Conservation (phyloP, 2,797 vertebrate genomes). For the Sebastes cheni region DNA sequence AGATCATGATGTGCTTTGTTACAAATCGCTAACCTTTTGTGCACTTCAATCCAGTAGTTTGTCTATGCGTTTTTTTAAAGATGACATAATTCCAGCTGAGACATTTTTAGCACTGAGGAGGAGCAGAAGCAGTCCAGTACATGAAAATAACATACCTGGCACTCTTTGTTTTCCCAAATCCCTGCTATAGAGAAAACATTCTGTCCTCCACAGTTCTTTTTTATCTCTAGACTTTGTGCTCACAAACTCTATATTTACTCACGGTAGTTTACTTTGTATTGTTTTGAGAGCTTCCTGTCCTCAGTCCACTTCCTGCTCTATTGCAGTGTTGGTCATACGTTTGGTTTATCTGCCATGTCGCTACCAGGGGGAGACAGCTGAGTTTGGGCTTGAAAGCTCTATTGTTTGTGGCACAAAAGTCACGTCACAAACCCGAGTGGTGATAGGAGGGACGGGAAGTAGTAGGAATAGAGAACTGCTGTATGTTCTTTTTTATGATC, state of each 20-base stretch:
- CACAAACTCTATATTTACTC: constrained; percentile 69
- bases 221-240: constrained; percentile 22
- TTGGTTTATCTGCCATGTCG: constrained; percentile 10
- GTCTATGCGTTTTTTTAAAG: neutral
- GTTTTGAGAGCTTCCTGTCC: constrained; percentile 76
- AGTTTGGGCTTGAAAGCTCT: constrained; percentile 39
- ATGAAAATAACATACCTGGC: neutral
- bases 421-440: neutral
- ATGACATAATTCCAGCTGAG: neutral
- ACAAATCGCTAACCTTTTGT: neutral
- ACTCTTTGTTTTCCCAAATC: constrained; percentile 18
- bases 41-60: neutral
- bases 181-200: neutral
- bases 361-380: neutral
- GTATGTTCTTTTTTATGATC: neutral
- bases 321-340: constrained; percentile 25
- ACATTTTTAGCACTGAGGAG: constrained; percentile 10
- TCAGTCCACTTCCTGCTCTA: constrained; percentile 69
- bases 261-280: constrained; percentile 71
- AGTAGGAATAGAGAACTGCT: neutral
- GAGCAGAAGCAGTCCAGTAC: neutral
- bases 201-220: neutral
- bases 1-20: neutral
- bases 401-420: constrained; percentile 42
- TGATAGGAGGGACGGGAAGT: constrained; percentile 5